phyloP scores from a whole-genome alignment of 2,113 vertebrate genomes.

The Oreochromis tanganicae region DNA sequence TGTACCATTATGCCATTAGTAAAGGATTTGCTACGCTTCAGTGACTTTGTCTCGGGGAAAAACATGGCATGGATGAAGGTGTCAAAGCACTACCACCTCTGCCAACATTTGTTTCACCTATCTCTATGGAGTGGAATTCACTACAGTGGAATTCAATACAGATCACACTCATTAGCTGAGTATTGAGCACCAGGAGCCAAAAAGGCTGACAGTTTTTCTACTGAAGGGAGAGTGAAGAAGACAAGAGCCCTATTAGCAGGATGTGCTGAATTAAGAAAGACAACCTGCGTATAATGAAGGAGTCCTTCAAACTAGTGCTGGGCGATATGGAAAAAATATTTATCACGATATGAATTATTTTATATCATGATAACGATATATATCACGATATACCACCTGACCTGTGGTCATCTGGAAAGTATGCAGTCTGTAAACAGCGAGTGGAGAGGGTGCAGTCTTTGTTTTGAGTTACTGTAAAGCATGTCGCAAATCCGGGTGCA shows the following conservation, averaged over 20 bases:
- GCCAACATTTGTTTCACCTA: background rate
- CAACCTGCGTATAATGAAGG: conserved; percentile 18
- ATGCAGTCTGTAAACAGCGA: too few relatives aligned
- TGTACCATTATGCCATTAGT: conserved; percentile 4
- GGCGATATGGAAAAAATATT: too few relatives aligned
- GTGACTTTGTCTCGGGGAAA: background rate
- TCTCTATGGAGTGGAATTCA: background rate
- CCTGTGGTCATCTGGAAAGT: too few relatives aligned
- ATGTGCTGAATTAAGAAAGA: conserved; percentile 6
- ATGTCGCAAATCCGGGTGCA: too few relatives aligned
- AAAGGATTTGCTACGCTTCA: conserved; percentile 8
- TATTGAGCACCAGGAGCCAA: background rate
- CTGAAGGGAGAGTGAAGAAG: background rate
- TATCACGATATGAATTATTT: too few relatives aligned
- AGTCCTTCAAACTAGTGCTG: background rate
- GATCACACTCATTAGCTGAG: conserved; percentile 28
- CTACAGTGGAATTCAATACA: background rate
- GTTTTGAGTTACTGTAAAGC: too few relatives aligned
- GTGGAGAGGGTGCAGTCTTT: too few relatives aligned
- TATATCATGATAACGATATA: too few relatives aligned
- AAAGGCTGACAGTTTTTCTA: conserved; percentile 4
- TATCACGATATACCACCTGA: too few relatives aligned
- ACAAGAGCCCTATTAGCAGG: conserved; percentile 26
- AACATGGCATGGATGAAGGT: conserved; percentile 8
- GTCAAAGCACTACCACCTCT: background rate